Conservation (phyloP, 1,140 invertebrate species). For the Ceratosolen solmsi region DNA sequence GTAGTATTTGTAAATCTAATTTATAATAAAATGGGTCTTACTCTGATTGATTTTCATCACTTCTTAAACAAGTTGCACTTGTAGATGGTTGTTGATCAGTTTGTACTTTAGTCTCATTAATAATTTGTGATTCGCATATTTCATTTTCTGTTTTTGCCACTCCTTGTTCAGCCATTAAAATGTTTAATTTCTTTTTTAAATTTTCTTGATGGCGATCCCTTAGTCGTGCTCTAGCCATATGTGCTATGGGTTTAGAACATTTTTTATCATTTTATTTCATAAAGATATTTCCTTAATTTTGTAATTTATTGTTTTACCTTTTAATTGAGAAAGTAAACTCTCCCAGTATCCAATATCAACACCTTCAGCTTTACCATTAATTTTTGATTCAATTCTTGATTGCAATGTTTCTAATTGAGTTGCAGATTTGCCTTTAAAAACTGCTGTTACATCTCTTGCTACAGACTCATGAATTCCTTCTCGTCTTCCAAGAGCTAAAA, state of each 20-base stretch:
- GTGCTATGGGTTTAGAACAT: constrained; percentile 75
- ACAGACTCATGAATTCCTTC: constrained; percentile 97
- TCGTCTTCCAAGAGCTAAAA: constrained; percentile 78
- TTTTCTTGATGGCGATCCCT: constrained; percentile 94
- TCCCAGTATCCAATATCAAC: constrained; percentile 99
- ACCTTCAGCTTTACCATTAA: constrained; percentile 87
- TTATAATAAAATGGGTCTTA: constrained; percentile 48
- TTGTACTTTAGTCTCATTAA: constrained; percentile 52
- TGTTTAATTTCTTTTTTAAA: constrained; percentile 89
- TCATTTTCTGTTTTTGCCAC: constrained; percentile 73
- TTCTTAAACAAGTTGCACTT: constrained; percentile 57
- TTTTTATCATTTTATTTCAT: constrained; percentile 7
- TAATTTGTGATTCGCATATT: constrained; percentile 54
- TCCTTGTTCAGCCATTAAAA: constrained; percentile 91
- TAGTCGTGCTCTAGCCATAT: constrained; percentile 93
- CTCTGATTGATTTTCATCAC: constrained; percentile 63
- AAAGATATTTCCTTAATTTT: background rate
- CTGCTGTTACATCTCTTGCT: constrained; percentile 88
- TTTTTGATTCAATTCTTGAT: constrained; percentile 91
- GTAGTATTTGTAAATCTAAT: no score
- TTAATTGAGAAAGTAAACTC: constrained; percentile 91
- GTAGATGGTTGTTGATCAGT: constrained; percentile 56
- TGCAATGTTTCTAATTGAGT: constrained; percentile 88
- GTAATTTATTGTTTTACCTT: constrained; percentile 74
- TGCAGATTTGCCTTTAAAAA: constrained; percentile 96